Base-by-base conservation (phyloP, 2,797 vertebrate species). In the Nyctibius grandis region DNA sequence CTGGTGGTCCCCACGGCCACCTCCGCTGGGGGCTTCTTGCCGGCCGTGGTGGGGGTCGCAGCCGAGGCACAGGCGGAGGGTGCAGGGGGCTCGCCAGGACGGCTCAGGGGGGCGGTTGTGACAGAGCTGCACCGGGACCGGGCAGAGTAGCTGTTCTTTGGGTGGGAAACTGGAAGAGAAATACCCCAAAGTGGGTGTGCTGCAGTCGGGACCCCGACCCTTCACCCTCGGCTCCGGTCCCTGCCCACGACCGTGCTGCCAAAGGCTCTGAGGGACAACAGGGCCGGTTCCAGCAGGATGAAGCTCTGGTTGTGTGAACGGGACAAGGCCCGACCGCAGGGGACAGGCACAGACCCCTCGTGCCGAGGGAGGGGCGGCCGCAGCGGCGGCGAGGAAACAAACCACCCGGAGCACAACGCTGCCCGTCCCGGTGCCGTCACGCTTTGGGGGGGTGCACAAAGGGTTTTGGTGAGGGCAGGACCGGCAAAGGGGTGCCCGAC, bases 61-160 rank as follows among this genome's bases (percentile, higher is more conserved):
- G 64, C 77, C 96, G 97, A 95, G 97, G 97, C 56, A 96, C 97
- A 95, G 74, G 96, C 80, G 38, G 95, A 77, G 2, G 98, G 97
- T 50, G 96, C 70, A 5, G 92, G 45, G n/a, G 85, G 23, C n/a
- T 83, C 94, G 34, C 90, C 76, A 1, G 84, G 93, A 85, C 96
- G 96, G 69, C 97, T 96, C 70, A 98, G 89, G 18, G 98, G 98
- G 6, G 60, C 11, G 17, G 98, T 98, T 3, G 98, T 96, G 38
- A 97, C 95, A 20, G 98, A 99, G 97, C 98, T 98, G 89, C 99
- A 99, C 8, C 98, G 98, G 21, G 98, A 99, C 9, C 99, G 98
- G 81, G 97, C 98, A 25, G 99, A 99, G 95, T 99, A 99, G 86
- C 98, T 98, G 38, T 99, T 99, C 95, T 98, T 99, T 40, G 99